These are phyloP conservation scores for Abrostola tripartita DNA, from an alignment of 2,888 invertebrate genomes.

Conservation along the genomic window DNA sequence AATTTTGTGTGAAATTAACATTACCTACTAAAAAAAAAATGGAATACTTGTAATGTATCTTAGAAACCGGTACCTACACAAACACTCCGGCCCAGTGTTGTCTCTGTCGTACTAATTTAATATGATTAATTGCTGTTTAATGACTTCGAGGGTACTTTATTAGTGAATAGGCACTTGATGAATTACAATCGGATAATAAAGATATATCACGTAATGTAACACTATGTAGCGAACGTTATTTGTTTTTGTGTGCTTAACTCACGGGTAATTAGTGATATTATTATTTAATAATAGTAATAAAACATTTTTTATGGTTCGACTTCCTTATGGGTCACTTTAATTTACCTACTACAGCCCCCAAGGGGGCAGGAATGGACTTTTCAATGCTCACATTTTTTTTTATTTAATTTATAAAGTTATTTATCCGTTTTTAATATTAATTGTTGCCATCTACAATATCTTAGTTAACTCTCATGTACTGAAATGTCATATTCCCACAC, in stretches of 20 bases:
- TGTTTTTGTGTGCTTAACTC: constrained; percentile 8
- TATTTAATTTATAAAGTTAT: too few species aligned
- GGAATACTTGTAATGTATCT: neutral
- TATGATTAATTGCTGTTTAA: constrained; percentile 53
- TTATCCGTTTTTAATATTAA: too few species aligned
- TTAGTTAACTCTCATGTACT: neutral
- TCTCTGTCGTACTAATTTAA: constrained; percentile 40
- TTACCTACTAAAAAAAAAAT: neutral
- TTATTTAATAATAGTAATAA: too few species aligned
- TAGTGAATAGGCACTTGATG: constrained; percentile 45
- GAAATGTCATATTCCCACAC: too few species aligned
- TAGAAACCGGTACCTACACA: constrained; percentile 9
- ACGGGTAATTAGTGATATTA: too few species aligned
- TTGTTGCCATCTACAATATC: neutral
- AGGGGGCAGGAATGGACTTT: too few species aligned
- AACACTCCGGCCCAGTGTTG: constrained; percentile 22
- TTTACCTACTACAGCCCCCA: too few species aligned
- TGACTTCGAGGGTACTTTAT: constrained; percentile 44
- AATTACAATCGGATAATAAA: constrained; percentile 51
- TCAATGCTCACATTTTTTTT: too few species aligned
- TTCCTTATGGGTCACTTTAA: too few species aligned
- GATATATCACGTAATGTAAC: constrained; percentile 33
- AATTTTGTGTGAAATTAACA: too few species aligned
- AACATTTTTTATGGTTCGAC: too few species aligned
- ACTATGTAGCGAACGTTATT: constrained; percentile 10